Conservation (phyloP, 2,113 vertebrate genomes). For the Rousettus leschenaultii region DNA sequence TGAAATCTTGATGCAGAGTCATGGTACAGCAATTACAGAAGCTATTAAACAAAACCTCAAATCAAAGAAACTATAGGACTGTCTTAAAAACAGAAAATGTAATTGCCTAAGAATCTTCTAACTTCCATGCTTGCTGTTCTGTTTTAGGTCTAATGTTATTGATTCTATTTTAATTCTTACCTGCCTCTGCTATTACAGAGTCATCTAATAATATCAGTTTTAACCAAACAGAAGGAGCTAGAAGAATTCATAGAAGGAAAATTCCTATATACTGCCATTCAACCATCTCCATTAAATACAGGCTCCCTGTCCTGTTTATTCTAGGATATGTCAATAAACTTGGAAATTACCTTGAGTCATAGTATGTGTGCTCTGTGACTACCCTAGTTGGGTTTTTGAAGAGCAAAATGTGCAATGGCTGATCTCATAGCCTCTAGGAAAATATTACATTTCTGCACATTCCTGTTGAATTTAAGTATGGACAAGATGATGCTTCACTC, state of each 20-base stretch:
- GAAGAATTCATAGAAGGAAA: background rate
- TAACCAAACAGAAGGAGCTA: conserved; percentile 47
- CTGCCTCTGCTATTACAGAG: conserved; percentile 56
- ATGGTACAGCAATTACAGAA: conserved; percentile 86
- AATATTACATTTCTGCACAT: background rate
- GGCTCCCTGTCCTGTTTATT: background rate
- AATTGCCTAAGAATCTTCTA: conserved; percentile 55
- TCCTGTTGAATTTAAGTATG: background rate
- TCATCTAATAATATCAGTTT: conserved; percentile 55
- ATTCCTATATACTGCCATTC: background rate
- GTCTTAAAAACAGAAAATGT: conserved; percentile 78
- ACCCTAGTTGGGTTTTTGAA: background rate
- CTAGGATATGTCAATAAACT: background rate
- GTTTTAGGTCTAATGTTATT: conserved; percentile 48
- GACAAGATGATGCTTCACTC: background rate
- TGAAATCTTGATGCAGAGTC: conserved; percentile 88
- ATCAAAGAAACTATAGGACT: conserved; percentile 80
- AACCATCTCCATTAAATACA: background rate
- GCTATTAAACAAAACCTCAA: conserved; percentile 85
- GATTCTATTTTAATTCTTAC: conserved; percentile 52
- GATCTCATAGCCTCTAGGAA: background rate
- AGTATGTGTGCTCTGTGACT: background rate
- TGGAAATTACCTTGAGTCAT: background rate
- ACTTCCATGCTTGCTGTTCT: conserved; percentile 47
- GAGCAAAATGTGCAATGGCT: background rate